Base-by-base conservation (phyloP, 2,888 invertebrate genomes). In the Sarcophaga carnaria region DNA sequence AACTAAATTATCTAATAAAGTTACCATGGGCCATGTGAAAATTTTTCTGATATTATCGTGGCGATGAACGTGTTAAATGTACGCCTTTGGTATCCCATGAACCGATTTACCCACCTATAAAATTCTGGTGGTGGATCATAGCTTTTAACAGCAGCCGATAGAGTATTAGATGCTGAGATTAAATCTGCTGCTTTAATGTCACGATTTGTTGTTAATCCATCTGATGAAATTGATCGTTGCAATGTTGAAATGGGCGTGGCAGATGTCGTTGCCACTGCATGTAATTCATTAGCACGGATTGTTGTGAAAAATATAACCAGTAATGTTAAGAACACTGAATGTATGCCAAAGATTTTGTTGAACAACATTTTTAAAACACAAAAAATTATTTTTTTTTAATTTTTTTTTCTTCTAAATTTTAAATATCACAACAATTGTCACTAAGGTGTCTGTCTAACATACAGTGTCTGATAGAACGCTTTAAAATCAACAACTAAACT, bases 81-180 rank as follows among this genome's bases (percentile, higher is more conserved):
- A 6, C 1, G 6, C 0, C 37, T 59, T 59, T 59, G 17, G 12
- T 59, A 59, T 12, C 14, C 17, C 17, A 17, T 12, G 17, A 12
- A 12, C 4, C 27, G 6, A 6, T 37, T 0, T 14, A 89, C 89
- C 66, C 88, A 91, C 91, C 90, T 90, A 89, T 93, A 93, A 88
- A 90, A 92, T 69, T 93, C 93, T 75, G 91, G 90, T 8, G 92
- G 91, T 1, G 92, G 92, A 88, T 93, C 92, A 81, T 91, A 92
- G 75, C 90, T 91, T 66, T 93, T 93, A 10, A 89, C 90, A n/a
- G 80, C 63, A 2, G 89, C 90, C 14, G 80, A 64, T 3, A 82
- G 63, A 20, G 87, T 71, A 25, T 80, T 81, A 2, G 54, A 54
- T n/a, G 89, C 88, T 47, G 89, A 83, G 2, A 89, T 79, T 20